phyloP scores from a whole-genome alignment of 2,113 vertebrate species.

The Tychaedon coryphoeus region DNA sequence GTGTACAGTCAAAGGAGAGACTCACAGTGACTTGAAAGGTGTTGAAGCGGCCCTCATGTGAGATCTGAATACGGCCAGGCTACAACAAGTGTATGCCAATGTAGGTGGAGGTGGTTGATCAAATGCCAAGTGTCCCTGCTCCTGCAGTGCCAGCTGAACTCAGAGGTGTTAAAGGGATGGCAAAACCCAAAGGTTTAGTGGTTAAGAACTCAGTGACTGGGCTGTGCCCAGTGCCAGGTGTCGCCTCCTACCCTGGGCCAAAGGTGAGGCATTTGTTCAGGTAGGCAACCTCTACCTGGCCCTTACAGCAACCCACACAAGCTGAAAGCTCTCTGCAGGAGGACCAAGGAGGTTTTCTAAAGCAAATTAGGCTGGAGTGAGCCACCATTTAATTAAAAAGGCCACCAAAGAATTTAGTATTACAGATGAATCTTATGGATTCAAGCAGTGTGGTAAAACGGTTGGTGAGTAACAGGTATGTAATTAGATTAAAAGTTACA shows the following conservation, averaged over 20 bases:
- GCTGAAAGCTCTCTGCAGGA: not conserved
- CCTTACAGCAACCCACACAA: not conserved
- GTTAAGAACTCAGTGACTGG: not conserved
- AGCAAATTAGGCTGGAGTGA: not conserved
- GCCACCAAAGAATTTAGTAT: not conserved
- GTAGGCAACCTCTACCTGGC: not conserved
- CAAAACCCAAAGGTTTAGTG: not conserved
- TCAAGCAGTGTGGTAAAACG: not conserved
- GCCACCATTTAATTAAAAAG: not conserved
- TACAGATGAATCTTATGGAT: not conserved
- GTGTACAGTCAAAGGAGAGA: not conserved
- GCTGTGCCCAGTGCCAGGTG: not conserved
- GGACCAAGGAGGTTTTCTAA: not conserved
- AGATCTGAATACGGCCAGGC: not conserved
- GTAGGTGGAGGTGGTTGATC: not conserved
- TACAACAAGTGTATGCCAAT: not conserved
- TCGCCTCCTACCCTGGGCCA: not conserved
- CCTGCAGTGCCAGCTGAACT: not conserved
- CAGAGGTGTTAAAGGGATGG: not conserved
- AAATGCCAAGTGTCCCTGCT: constrained; percentile 1
- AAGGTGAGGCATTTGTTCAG: not conserved
- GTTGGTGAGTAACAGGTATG: not conserved
- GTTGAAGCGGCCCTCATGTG: not conserved
- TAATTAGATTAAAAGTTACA: not conserved
- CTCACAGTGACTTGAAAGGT: not conserved